A percentile compares a stretch with the other conserved stretches of the same genome.
These are phyloP conservation scores for Nyctalus aviator DNA, from an alignment of 2,797 vertebrate genomes.

Conservation along the genomic window DNA sequence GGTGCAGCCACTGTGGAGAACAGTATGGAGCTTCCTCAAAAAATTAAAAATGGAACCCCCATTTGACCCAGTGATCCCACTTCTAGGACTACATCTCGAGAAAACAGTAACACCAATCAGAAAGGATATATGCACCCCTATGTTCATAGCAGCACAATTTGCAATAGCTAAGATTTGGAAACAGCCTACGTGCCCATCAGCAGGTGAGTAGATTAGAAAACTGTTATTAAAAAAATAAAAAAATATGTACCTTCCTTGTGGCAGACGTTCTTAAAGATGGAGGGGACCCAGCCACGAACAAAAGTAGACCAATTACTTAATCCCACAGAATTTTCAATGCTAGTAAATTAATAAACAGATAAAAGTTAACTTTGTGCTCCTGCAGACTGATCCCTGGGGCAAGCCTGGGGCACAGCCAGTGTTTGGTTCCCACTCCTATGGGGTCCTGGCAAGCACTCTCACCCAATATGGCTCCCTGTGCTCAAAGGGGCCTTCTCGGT, in stretches of 20 bases:
- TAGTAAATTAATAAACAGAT: conserved; percentile 6
- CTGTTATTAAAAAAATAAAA: not conserved
- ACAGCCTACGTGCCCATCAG: too few species aligned
- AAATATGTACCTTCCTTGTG: not conserved
- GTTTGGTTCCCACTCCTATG: not conserved
- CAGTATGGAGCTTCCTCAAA: too few species aligned
- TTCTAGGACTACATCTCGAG: too few species aligned
- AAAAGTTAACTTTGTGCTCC: not conserved
- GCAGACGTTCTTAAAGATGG: not conserved
- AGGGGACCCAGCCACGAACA: not conserved
- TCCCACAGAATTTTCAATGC: not conserved
- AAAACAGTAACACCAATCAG: too few species aligned
- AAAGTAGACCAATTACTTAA: not conserved
- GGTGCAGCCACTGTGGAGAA: too few species aligned
- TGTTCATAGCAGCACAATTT: too few species aligned
- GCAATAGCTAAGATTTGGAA: too few species aligned
- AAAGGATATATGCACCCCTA: too few species aligned
- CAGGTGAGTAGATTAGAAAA: too few species aligned
- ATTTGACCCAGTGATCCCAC: too few species aligned
- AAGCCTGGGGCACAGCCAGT: not conserved
- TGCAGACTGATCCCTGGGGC: not conserved
- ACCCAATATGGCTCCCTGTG: accelerated
- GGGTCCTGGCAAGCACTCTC: not conserved
- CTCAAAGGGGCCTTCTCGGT: accelerated
- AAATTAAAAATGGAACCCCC: too few species aligned